A percentile compares a stretch with the other conserved stretches of the same genome.
Evolutionary conservation across 2,113 vertebrate species (phyloP).

Genomic region (Rhynchomys soricoides): DNA sequence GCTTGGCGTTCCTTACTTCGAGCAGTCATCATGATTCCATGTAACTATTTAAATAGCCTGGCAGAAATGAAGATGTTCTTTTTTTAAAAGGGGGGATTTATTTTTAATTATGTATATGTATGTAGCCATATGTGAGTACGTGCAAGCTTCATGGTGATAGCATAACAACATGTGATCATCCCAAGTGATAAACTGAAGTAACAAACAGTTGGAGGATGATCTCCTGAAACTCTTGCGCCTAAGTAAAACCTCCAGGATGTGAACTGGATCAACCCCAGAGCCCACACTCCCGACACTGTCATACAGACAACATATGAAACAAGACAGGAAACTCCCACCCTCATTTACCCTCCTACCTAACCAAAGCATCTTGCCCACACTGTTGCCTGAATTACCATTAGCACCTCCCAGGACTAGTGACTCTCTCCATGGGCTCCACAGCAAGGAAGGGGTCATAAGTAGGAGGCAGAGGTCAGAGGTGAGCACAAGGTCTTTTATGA

Average conservation of each 20-base stretch:
- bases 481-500: conserved; percentile 86
- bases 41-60: background rate
- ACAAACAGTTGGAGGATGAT: background rate
- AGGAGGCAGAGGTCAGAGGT: conserved; percentile 80
- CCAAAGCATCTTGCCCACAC: conserved; percentile 8
- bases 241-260: conserved; percentile 32
- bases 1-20: background rate
- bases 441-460: conserved; percentile 65
- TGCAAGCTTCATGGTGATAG: background rate
- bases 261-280: conserved; percentile 21
- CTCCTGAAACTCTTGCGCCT: conserved; percentile 6
- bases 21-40: background rate
- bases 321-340: background rate
- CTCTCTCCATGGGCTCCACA: conserved; percentile 55
- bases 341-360: conserved; percentile 25
- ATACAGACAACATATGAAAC: background rate
- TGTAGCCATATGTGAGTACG: background rate
- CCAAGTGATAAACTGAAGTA: conserved; percentile 22
- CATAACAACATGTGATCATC: background rate
- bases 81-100: background rate
- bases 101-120: background rate
- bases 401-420: conserved; percentile 18
- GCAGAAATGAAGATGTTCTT: background rate
- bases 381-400: conserved; percentile 51
- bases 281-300: background rate